These are phyloP conservation scores for Lottia gigantea DNA, from an alignment of 2,888 invertebrate genomes.

Conservation along the genomic window DNA sequence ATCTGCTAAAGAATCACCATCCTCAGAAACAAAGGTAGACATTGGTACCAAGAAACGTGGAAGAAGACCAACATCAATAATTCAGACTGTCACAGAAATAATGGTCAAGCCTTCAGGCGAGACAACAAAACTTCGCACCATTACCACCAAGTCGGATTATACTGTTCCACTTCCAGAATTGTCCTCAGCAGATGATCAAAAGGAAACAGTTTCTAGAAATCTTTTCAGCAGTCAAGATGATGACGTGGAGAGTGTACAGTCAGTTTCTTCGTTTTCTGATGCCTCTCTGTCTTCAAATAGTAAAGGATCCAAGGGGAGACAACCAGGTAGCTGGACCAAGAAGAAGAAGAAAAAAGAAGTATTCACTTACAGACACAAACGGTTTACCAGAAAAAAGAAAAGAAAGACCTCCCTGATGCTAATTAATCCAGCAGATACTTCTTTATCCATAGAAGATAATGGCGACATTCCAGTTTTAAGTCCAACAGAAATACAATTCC, in stretches of 20 bases:
- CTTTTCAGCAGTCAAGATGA: background rate
- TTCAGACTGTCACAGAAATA: constrained; percentile 1
- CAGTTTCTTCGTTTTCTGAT: background rate
- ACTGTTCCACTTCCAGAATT: too few species aligned
- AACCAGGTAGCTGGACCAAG: background rate
- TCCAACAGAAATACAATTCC: background rate
- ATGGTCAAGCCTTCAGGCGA: background rate
- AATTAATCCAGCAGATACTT: background rate
- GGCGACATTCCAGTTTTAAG: constrained; percentile 1
- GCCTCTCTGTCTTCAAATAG: background rate
- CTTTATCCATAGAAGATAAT: background rate
- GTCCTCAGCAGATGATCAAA: background rate
- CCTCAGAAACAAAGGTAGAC: constrained; percentile 9
- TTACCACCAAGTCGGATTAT: background rate
- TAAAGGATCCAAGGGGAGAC: background rate
- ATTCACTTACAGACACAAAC: too few species aligned
- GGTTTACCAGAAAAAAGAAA: background rate
- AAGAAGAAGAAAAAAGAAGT: background rate
- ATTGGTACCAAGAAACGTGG: constrained; percentile 7
- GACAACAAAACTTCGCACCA: background rate
- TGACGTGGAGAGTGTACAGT: too few species aligned
- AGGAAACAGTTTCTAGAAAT: background rate
- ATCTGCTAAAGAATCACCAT: too few species aligned
- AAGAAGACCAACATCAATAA: background rate
- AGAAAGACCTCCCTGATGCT: background rate